Conservation (phyloP, 2,888 invertebrate species). For the Euproctis similis region DNA sequence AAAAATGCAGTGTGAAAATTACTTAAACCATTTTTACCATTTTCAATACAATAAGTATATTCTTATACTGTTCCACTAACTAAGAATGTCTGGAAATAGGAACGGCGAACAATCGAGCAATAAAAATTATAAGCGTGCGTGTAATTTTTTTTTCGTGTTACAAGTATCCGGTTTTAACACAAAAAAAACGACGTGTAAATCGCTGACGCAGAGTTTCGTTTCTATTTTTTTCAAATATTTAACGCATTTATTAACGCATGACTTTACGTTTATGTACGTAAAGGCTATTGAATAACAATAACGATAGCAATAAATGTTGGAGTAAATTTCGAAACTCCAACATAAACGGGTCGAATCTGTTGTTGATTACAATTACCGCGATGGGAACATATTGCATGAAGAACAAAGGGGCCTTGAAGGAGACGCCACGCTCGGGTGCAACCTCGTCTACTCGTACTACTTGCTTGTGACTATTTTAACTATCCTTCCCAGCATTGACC, state of each 20-base stretch:
- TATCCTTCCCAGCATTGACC: constrained; percentile 27
- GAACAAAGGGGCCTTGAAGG: constrained; percentile 60
- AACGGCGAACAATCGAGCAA: constrained; percentile 8
- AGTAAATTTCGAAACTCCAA: constrained; percentile 39
- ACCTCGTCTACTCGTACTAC: constrained; percentile 29
- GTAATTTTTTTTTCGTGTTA: constrained; percentile 8
- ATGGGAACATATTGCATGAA: constrained; percentile 61
- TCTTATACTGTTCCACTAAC: constrained; percentile 7
- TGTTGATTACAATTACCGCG: constrained; percentile 55
- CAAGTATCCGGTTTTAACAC: constrained; percentile 4
- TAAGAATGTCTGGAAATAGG: constrained; percentile 8
- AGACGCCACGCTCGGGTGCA: constrained; percentile 44
- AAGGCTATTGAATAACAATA: neutral
- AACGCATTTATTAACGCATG: constrained; percentile 9
- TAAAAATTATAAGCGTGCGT: constrained; percentile 12
- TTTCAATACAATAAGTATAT: constrained; percentile 1
- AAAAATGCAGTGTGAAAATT: neutral
- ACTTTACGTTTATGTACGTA: constrained; percentile 3
- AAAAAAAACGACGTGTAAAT: constrained; percentile 11
- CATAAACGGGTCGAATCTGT: constrained; percentile 48
- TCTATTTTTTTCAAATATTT: too few species aligned
- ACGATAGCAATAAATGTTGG: constrained; percentile 13
- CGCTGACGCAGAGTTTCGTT: constrained; percentile 5
- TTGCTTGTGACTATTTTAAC: constrained; percentile 27
- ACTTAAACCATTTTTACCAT: neutral